Base-by-base conservation (phyloP, 2,888 invertebrate genomes). In the Ceriagrion tenellum region DNA sequence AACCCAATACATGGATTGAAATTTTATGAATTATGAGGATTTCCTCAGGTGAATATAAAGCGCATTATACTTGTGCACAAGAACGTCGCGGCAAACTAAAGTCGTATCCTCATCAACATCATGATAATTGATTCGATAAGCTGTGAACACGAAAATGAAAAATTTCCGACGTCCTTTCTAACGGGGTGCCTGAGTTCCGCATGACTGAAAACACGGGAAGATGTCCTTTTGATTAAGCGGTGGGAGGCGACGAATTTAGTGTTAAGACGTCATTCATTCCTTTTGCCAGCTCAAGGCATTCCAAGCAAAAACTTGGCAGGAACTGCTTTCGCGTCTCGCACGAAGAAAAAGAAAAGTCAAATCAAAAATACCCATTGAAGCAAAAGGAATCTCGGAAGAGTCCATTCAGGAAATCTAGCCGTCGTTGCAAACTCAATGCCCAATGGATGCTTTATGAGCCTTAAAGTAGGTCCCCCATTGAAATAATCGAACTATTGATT, bases 331-430 rank as follows among this genome's bases (percentile, higher is more conserved):
- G 55, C 55, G 55, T n/a, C 89, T n/a, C 81, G 13, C 4, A 55
- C 20, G 89, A 55, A 89, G 55, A 23, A 16, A 55, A 89, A 23
- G n/a, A 89, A 89, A 89, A 89, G 55, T n/a, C 47, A 47, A 55
- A 55, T 55, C 47, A 89, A 89, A 55, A 47, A 89, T n/a, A 47
- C 55, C 40, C 89, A 55, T 89, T 55, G 47, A n/a, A 55, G 55
- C 47, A 12, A 89, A 89, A 89, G 88, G 89, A 89, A 89, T 89
- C n/a, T 89, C n/a, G 55, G 89, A 26, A 89, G 89, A 89, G 89
- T 89, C 89, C 89, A 89, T 89, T 89, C 47, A 89, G 55, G 26
- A 69, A 69, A 26, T 69, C 26, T 69, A 69, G 69, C n/a, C 69
- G n/a, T 12, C 69, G n/a, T 69, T 69, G 26, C 69, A 69, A 23